Conservation (phyloP, 2,888 invertebrate species). For the Strigamia maritima region DNA sequence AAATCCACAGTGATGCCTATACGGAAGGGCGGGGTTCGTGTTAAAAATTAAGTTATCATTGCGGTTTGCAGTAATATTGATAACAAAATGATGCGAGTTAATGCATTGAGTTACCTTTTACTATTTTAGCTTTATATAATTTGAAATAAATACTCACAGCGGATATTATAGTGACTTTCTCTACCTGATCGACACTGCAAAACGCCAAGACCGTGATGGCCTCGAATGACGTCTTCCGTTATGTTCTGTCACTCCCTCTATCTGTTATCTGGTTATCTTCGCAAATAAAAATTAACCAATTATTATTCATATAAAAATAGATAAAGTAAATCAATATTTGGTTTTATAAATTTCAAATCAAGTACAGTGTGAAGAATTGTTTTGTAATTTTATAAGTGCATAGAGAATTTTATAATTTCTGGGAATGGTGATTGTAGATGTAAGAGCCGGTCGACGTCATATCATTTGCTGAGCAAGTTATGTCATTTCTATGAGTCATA, state of each 20-base stretch:
- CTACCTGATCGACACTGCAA: neutral
- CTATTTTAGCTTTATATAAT: too few species aligned
- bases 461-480: neutral
- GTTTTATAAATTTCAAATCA: too few species aligned
- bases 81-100: too few species aligned
- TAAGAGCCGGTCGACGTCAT: neutral
- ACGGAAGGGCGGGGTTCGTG: neutral
- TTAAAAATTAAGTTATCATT: neutral
- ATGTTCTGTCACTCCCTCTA: neutral
- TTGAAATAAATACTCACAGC: neutral
- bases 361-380: too few species aligned
- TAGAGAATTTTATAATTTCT: too few species aligned
- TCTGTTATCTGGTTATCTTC: neutral
- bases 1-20: neutral
- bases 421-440: neutral
- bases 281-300: neutral
- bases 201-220: neutral
- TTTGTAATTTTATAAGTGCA: too few species aligned
- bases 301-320: too few species aligned
- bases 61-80: neutral
- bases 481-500: too few species aligned
- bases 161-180: neutral
- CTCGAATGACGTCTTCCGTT: neutral
- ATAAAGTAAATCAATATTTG: too few species aligned
- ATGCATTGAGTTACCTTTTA: too few species aligned